phyloP scores from a whole-genome alignment of 2,113 vertebrate species.

The Lophius piscatorius region DNA sequence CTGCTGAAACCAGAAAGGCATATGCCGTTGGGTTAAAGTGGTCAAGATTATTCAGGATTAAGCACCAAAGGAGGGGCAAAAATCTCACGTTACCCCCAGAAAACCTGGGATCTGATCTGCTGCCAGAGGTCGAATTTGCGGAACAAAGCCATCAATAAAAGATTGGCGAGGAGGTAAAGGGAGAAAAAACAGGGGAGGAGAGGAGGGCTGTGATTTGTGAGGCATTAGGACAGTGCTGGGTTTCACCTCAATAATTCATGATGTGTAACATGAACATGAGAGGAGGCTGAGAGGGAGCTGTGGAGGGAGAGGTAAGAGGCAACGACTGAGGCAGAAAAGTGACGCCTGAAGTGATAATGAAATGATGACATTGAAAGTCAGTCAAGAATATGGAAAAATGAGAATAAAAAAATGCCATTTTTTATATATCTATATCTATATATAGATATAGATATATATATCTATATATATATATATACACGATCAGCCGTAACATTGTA shows the following conservation, averaged over 20 bases:
- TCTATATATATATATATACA: too few species aligned
- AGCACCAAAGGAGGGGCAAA: constrained; percentile 4
- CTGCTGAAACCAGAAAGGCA: constrained; percentile 32
- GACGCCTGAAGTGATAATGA: neutral
- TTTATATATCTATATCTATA: too few species aligned
- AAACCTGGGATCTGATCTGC: constrained; percentile 42
- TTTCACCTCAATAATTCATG: constrained; percentile 76
- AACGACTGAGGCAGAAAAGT: constrained; percentile 1
- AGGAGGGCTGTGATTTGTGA: constrained; percentile 55
- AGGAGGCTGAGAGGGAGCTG: neutral
- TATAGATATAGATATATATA: too few species aligned
- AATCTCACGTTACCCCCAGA: constrained; percentile 45
- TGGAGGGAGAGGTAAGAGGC: neutral
- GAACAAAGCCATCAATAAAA: constrained; percentile 57
- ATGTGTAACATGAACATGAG: constrained; percentile 61
- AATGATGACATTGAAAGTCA: neutral
- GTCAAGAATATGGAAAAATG: neutral
- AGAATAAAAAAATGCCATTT: too few species aligned
- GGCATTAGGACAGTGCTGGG: constrained; percentile 25
- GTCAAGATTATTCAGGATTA: constrained; percentile 31
- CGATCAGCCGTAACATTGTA: too few species aligned
- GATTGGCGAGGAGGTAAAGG: constrained; percentile 23
- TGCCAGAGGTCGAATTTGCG: constrained; percentile 43
- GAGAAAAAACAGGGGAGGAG: constrained; percentile 23
- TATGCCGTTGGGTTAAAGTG: constrained; percentile 5